Evolutionary conservation across 2,888 invertebrate species (phyloP), one percentile per base, ranked within the genome.

Genomic region (Drosophila buzzatii): DNA sequence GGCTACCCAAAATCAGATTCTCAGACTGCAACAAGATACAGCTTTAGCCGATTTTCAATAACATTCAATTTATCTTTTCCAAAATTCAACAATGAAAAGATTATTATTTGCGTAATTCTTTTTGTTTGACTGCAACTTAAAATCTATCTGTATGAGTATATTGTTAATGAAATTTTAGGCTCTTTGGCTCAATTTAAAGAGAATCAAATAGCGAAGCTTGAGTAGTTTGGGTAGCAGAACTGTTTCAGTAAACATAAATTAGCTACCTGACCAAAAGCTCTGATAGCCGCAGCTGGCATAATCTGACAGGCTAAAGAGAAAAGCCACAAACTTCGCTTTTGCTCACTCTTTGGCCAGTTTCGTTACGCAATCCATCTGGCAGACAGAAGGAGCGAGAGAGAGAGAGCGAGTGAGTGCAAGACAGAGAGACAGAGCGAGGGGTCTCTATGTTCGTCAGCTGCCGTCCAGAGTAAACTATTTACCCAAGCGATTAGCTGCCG

Each of bases 401-500:
- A 39, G 39, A 16, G 16, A n/a, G 41, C 6, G 5, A 10, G 44
- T 8, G 14, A 42, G 55, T 37, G 52, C 44, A 69, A 53, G 52
- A 27, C 18, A 47, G 52, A 31, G 31, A 47, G 45, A 23, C 63
- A 49, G 52, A 44, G 18, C 35, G 41, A 23, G 55, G 27, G 52
- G 74, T 27, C 27, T 27, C 52, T 33, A 0, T 31, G 49, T 37
- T 31, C 67, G n/a, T 56, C 57, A 39, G 51, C 16, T 58, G 55
- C 8, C 41, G 68, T 62, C 55, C 71, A 71, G 64, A 55, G 62
- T 60, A 68, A 80, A 65, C 80, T 80, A 82, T 89, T 84, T 84
- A 81, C 89, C 83, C 86, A 89, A 72, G 76, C 84, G 87, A 84
- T 84, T 84, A 89, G 84, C 89, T 89, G 75, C 71, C 89, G 73